phyloP scores from a whole-genome alignment of 2,797 vertebrate genomes.

The Salmo trutta region DNA sequence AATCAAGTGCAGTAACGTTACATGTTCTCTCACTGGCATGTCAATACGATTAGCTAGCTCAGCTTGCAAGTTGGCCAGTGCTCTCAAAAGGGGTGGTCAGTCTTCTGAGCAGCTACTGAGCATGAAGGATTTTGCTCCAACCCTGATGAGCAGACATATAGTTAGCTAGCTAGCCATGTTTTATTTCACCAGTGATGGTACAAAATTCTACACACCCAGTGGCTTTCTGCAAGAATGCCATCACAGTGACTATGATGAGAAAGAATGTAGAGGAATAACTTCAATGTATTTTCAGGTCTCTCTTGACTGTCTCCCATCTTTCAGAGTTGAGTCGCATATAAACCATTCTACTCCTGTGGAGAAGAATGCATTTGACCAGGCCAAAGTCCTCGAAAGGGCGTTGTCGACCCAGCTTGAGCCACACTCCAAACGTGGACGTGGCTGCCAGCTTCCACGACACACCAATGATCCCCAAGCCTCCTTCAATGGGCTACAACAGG shows the following conservation, averaged over 20 bases:
- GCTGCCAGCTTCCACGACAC: slow-evolving; percentile 4
- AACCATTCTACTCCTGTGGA: not conserved
- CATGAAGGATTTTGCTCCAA: no score
- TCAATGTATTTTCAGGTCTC: not conserved
- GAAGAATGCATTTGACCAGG: slow-evolving; percentile 79
- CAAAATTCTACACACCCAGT: no score
- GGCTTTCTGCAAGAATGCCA: no score
- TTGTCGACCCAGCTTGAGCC: slow-evolving; percentile 60
- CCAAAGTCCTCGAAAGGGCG: slow-evolving; percentile 91
- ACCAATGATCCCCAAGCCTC: slow-evolving; percentile 15
- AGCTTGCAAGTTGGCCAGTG: no score
- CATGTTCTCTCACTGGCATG: no score
- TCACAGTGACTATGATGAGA: not conserved
- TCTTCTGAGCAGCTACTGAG: no score
- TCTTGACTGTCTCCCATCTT: not conserved
- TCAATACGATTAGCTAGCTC: no score
- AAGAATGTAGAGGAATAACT: not conserved
- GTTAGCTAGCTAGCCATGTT: no score
- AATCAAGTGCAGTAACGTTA: no score
- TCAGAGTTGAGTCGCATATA: slow-evolving; percentile 10
- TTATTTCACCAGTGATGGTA: no score
- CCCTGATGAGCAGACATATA: no score
- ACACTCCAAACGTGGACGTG: slow-evolving; percentile 15
- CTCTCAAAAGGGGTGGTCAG: no score
- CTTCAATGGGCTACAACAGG: slow-evolving; percentile 17